Percentiles rank a stretch among this genome's conserved stretches.
phyloP scores from a whole-genome alignment of 1,140 invertebrate genomes.

The Dendrolimus punctatus region DNA sequence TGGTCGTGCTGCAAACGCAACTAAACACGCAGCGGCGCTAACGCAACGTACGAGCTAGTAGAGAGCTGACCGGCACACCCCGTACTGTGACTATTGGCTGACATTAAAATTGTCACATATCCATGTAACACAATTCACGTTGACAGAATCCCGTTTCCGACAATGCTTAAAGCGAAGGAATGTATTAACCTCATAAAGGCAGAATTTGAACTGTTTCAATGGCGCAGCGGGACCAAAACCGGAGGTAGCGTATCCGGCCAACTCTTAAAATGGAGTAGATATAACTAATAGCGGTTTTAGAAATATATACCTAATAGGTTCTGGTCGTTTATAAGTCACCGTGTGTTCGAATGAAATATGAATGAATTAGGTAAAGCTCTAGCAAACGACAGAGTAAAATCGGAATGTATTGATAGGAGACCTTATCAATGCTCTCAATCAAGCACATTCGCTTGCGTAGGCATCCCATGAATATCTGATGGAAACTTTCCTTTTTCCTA shows the following conservation, averaged over 20 bases:
- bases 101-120: slow-evolving; percentile 44
- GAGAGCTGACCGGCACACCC: slow-evolving; percentile 34
- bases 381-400: too few relatives aligned
- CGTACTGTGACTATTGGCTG: slow-evolving; percentile 13
- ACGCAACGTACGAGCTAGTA: slow-evolving; percentile 39
- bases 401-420: too few relatives aligned
- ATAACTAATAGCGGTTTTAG: slow-evolving; percentile 42
- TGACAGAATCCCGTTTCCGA: slow-evolving; percentile 45
- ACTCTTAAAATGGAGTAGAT: slow-evolving; percentile 42
- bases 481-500: too few relatives aligned
- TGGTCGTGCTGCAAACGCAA: slow-evolving; percentile 52
- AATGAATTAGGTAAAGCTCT: slow-evolving; percentile 10
- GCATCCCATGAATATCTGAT: too few relatives aligned
- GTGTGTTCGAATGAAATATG: slow-evolving; percentile 41
- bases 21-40: slow-evolving; percentile 53
- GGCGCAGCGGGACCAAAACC: slow-evolving; percentile 49
- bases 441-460: too few relatives aligned
- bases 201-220: slow-evolving; percentile 31
- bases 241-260: slow-evolving; percentile 59
- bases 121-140: slow-evolving; percentile 34
- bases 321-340: slow-evolving; percentile 51
- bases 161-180: slow-evolving; percentile 35
- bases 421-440: too few relatives aligned
- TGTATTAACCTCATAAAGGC: slow-evolving; percentile 30
- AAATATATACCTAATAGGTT: slow-evolving; percentile 12